These are phyloP conservation scores for Hipparchia semele DNA, from an alignment of 2,888 invertebrate species.

Conservation along the genomic window DNA sequence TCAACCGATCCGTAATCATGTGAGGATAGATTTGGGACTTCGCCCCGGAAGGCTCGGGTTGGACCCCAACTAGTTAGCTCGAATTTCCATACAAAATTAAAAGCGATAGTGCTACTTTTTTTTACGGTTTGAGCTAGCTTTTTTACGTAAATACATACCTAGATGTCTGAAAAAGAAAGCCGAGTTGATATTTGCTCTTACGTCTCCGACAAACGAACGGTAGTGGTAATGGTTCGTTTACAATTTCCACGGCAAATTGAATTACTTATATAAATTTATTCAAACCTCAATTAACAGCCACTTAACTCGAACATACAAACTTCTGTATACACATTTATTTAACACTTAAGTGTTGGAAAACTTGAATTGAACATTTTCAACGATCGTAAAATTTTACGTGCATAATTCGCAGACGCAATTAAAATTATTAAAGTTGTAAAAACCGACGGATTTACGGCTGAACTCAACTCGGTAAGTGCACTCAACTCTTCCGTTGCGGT, in stretches of 20 bases:
- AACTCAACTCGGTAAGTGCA: conserved; percentile 38
- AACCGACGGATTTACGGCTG: conserved; percentile 38
- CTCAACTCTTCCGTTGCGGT: conserved; percentile 41
- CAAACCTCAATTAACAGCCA: conserved; percentile 20
- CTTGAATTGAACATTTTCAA: conserved; percentile 22
- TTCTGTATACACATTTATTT: conserved; percentile 6
- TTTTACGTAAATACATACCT: not conserved
- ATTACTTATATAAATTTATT: conserved; percentile 16
- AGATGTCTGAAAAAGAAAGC: conserved; percentile 1
- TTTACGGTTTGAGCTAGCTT: no score
- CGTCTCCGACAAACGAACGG: not conserved
- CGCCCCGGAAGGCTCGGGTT: no score
- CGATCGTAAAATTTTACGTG: conserved; percentile 30
- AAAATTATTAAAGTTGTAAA: conserved; percentile 36
- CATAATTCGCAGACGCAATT: conserved; percentile 36
- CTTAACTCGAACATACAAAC: conserved; percentile 8
- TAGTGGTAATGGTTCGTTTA: conserved; percentile 15
- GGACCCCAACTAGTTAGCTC: no score
- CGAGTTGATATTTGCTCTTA: conserved; percentile 2
- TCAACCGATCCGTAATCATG: no score
- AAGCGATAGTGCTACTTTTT: no score
- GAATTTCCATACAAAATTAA: no score
- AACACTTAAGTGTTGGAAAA: conserved; percentile 9
- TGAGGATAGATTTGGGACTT: no score
- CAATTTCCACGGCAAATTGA: conserved; percentile 14